Conservation (phyloP, 2,113 vertebrate genomes). For the Callorhinus ursinus region DNA sequence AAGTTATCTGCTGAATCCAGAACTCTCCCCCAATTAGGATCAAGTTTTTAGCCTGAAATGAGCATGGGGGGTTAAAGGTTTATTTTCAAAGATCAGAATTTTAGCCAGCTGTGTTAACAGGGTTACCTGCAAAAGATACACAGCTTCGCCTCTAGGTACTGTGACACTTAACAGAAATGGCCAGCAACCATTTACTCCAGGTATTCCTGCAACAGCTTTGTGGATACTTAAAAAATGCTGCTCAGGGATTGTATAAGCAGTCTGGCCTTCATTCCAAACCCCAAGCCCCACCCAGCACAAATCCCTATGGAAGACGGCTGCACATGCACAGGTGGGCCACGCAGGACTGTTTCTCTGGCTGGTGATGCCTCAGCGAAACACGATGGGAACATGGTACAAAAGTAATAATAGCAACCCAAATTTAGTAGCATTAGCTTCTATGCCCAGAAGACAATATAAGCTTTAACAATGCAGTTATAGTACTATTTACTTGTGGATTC, state of each 20-base stretch:
- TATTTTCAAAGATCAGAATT: background rate
- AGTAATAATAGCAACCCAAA: background rate
- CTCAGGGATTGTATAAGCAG: background rate
- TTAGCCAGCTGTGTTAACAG: background rate
- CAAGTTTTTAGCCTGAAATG: background rate
- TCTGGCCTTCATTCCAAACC: background rate
- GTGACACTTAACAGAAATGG: background rate
- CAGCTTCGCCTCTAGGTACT: background rate
- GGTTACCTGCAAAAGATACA: background rate
- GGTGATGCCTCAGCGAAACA: background rate
- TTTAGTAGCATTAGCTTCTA: background rate
- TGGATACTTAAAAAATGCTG: background rate
- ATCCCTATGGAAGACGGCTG: no score
- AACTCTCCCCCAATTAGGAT: background rate
- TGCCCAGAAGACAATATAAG: background rate
- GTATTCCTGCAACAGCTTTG: constrained; percentile 14
- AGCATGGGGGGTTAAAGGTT: background rate
- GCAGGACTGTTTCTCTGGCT: background rate
- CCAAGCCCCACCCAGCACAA: fast-evolving
- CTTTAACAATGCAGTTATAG: background rate
- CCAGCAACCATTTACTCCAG: background rate
- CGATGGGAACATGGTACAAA: background rate
- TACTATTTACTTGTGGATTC: background rate
- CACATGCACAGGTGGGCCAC: background rate
- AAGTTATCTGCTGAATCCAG: background rate